Evolutionary conservation across 2,888 invertebrate species (phyloP).

Genomic region (Germaria angustata): DNA sequence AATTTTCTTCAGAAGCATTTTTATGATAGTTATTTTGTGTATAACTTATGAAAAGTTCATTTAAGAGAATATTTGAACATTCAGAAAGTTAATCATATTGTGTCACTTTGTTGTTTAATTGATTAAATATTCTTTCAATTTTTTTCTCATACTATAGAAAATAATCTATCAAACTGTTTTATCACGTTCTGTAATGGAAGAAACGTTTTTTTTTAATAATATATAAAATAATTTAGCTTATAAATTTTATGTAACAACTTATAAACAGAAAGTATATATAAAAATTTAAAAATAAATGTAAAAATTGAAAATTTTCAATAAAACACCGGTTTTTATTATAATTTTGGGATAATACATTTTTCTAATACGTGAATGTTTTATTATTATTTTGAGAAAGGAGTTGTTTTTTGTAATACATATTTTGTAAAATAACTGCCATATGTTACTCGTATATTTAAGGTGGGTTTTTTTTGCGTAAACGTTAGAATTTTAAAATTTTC

Average conservation of each 20-base stretch:
- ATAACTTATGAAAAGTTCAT: conserved; percentile 9
- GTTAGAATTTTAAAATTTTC: too few species aligned
- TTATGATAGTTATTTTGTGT: conserved; percentile 24
- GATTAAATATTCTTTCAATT: conserved; percentile 19
- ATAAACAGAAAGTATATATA: conserved; percentile 47
- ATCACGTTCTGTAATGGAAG: conserved; percentile 26
- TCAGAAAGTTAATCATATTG: conserved; percentile 2
- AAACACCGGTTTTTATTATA: neutral
- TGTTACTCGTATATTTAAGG: too few species aligned
- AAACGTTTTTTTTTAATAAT: conserved; percentile 55
- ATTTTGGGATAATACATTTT: too few species aligned
- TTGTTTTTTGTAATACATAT: too few species aligned
- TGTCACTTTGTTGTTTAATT: conserved; percentile 44
- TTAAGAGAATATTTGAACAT: neutral
- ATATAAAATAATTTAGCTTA: conserved; percentile 57
- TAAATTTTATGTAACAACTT: conserved; percentile 61
- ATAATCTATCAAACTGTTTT: conserved; percentile 40
- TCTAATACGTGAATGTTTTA: too few species aligned
- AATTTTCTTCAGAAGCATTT: conserved; percentile 1
- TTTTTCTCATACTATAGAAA: conserved; percentile 20
- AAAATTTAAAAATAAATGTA: conserved; percentile 62
- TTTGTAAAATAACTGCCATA: too few species aligned
- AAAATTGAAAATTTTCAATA: conserved; percentile 46
- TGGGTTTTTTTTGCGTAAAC: too few species aligned
- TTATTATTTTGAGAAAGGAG: too few species aligned